phyloP scores from a whole-genome alignment of 1,140 invertebrate species.

The Tenebrio molitor region DNA sequence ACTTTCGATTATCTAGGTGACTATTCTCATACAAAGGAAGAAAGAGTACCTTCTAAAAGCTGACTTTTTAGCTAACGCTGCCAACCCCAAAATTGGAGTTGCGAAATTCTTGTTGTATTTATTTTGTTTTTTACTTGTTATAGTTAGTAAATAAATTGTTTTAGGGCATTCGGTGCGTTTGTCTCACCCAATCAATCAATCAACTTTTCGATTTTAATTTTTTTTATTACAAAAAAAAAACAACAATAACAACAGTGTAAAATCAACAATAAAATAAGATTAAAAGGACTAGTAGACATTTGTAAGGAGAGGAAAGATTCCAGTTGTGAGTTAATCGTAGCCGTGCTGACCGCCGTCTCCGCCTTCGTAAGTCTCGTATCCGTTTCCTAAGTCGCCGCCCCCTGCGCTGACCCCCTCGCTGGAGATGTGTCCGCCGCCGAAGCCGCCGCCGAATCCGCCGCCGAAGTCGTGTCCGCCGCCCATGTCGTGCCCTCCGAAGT shows the following conservation, averaged over 20 bases:
- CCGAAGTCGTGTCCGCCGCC: constrained; percentile 50
- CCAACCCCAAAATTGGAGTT: neutral
- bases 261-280: constrained; percentile 53
- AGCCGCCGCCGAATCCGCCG: constrained; percentile 46
- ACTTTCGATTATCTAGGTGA: neutral
- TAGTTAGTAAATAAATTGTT: neutral
- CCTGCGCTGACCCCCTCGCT: constrained; percentile 45
- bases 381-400: constrained; percentile 45
- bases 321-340: constrained; percentile 54
- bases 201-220: neutral
- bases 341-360: constrained; percentile 59
- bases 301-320: constrained; percentile 51
- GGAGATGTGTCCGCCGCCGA: constrained; percentile 43
- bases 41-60: neutral
- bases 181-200: too few species aligned
- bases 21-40: neutral
- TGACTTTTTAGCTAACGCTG: neutral
- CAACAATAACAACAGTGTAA: constrained; percentile 48
- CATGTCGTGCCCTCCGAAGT: constrained; percentile 56
- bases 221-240: constrained; percentile 53
- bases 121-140: neutral
- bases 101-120: neutral
- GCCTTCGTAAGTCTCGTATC: constrained; percentile 53
- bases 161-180: too few species aligned
- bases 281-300: constrained; percentile 58